Evolutionary conservation across 2,797 vertebrate species (phyloP), one percentile per base, ranked within the genome.

Genomic region (Dromococcyx pavoninus): DNA sequence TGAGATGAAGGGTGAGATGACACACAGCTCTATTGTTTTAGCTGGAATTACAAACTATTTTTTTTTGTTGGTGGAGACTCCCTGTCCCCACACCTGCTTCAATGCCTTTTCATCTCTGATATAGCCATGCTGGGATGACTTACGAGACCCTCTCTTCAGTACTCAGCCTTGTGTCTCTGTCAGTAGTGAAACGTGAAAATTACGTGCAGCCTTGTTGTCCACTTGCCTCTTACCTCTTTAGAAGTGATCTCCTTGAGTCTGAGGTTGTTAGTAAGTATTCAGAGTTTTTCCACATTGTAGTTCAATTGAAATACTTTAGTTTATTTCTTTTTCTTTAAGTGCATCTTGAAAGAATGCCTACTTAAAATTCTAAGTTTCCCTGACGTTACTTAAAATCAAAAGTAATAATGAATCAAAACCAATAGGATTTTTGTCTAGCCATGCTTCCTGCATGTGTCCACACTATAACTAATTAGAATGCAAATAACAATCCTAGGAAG

Each of bases 1-100:
- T n/a, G n/a, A n/a, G n/a, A n/a, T n/a, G n/a, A 17, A 25, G 7
- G 7, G 6, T 0, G 0, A 78, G 44, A 23, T 60, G 23, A 69
- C 22, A 46, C 28, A 15, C 33, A 64, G 53, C 30, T 78, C 8
- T 61, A 22, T 16, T 32, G 19, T 53, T 82, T 78, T 82, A 85
- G 53, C 11, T 79, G 43, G 10, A 75, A 72, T 64, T 64, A 16
- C 19, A 44, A 27, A 32, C 22, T 48, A 4, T 77, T 76, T 58
- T 25, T 41, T 91, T 78, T 60, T 22, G 9, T 51, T 19, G 32
- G 15, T 60, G 25, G 32, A 89, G n/a, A 25, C 17, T 54, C 53
- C 8, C 5, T 84, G 61, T 70, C 27, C 41, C 4, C 35, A 39
- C 10, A 30, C 22, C 21, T 70, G 23, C 67, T 17, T 33, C 16